These are phyloP conservation scores for Aldrovandia affinis DNA, from an alignment of 2,797 vertebrate species.

Conservation along the genomic window DNA sequence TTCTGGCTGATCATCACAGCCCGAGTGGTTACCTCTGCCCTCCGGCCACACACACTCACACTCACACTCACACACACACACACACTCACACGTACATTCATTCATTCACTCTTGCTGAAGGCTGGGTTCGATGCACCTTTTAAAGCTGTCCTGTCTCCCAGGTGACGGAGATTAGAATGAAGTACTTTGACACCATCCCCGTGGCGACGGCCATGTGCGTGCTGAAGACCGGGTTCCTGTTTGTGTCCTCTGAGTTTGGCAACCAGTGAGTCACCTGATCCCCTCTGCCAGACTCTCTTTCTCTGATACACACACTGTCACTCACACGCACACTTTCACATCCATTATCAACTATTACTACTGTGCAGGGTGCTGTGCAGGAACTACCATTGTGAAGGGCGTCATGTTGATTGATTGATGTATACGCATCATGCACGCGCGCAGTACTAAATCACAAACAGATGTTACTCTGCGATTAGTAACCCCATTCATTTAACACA, in stretches of 20 bases:
- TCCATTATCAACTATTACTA: too few species aligned
- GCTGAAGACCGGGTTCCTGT: conserved; percentile 96
- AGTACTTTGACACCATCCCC: conserved; percentile 98
- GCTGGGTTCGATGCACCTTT: neutral
- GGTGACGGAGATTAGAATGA: conserved; percentile 97
- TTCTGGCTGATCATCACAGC: too few species aligned
- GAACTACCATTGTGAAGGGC: too few species aligned
- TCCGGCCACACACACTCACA: too few species aligned
- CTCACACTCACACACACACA: too few species aligned
- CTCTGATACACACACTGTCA: neutral
- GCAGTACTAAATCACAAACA: neutral
- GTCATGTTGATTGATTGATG: too few species aligned
- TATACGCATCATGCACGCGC: neutral
- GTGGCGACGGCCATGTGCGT: conserved; percentile 97
- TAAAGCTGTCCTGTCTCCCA: conserved; percentile 54
- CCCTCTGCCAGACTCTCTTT: neutral
- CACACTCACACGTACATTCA: too few species aligned
- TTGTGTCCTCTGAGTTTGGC: conserved; percentile 96
- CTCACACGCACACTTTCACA: neutral
- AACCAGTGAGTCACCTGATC: conserved; percentile 88
- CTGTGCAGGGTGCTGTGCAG: too few species aligned
- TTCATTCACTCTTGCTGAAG: neutral
- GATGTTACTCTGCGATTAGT: too few species aligned
- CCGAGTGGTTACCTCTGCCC: too few species aligned
- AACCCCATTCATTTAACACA: neutral